phyloP scores from a whole-genome alignment of 2,888 invertebrate species.

The Ellobium chinense region DNA sequence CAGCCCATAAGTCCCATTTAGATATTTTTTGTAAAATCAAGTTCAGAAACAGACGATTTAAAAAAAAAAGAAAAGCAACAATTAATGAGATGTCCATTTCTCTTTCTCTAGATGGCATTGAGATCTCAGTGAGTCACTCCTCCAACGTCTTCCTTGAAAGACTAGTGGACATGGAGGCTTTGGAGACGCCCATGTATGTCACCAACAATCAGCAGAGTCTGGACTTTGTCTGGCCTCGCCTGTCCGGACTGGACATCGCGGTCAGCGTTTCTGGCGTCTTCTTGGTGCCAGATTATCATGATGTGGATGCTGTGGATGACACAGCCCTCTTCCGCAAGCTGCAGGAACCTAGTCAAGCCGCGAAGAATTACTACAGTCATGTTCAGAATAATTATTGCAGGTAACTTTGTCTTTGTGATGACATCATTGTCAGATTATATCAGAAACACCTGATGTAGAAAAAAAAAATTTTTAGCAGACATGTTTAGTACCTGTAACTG shows the following conservation, averaged over 20 bases:
- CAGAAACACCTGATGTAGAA: neutral
- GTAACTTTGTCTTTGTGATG: slow-evolving; percentile 51
- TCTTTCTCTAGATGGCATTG: slow-evolving; percentile 50
- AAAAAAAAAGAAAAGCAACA: neutral
- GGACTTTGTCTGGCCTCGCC: slow-evolving; percentile 72
- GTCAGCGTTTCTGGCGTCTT: slow-evolving; percentile 71
- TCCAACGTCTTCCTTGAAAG: slow-evolving; percentile 75
- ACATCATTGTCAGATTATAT: too few species aligned
- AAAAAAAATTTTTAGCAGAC: too few species aligned
- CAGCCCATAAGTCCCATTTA: neutral
- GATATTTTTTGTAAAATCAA: neutral
- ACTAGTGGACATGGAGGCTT: slow-evolving; percentile 63
- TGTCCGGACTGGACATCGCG: slow-evolving; percentile 73
- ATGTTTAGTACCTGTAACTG: too few species aligned
- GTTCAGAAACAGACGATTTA: neutral
- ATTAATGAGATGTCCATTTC: too few species aligned
- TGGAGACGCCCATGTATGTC: slow-evolving; percentile 69
- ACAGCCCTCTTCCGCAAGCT: slow-evolving; percentile 63
- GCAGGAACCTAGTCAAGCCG: slow-evolving; percentile 58
- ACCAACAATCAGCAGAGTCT: slow-evolving; percentile 70
- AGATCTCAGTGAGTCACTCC: slow-evolving; percentile 57
- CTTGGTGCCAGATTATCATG: slow-evolving; percentile 75
- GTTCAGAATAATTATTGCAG: slow-evolving; percentile 72
- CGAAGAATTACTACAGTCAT: slow-evolving; percentile 60
- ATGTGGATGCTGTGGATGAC: slow-evolving; percentile 72